These are phyloP conservation scores for Parasteatoda tepidariorum DNA, from an alignment of 1,140 invertebrate genomes.

Conservation along the genomic window DNA sequence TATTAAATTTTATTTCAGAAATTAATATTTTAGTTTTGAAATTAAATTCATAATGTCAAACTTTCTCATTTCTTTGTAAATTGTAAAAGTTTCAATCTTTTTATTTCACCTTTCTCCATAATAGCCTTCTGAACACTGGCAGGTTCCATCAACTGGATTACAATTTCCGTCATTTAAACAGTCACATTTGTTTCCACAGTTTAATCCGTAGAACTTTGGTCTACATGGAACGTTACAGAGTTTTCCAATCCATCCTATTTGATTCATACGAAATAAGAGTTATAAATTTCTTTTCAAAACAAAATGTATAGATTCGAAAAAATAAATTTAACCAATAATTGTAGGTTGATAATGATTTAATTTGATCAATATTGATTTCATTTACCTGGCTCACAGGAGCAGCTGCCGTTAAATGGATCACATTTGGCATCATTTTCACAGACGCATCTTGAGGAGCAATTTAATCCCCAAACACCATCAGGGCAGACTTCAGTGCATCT, in stretches of 20 bases:
- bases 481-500: background rate
- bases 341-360: background rate
- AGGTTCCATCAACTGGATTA: conserved; percentile 81
- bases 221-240: background rate
- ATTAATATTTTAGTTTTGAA: no score
- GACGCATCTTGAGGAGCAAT: background rate
- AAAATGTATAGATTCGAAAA: no score
- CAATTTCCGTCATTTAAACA: conserved; percentile 90
- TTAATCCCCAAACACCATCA: background rate
- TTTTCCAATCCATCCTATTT: background rate
- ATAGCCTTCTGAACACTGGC: conserved; percentile 63
- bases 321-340: no score
- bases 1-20: no score
- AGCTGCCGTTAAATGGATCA: background rate
- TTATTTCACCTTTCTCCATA: conserved; percentile 69
- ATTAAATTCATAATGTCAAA: no score
- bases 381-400: background rate
- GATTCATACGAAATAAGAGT: background rate
- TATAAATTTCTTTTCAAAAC: background rate
- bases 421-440: background rate
- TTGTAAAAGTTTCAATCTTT: no score
- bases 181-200: conserved; percentile 71
- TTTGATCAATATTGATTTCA: background rate
- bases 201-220: background rate
- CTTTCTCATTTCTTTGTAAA: no score